Base-by-base conservation (phyloP, 2,797 vertebrate species). In the Todus mexicanus region DNA sequence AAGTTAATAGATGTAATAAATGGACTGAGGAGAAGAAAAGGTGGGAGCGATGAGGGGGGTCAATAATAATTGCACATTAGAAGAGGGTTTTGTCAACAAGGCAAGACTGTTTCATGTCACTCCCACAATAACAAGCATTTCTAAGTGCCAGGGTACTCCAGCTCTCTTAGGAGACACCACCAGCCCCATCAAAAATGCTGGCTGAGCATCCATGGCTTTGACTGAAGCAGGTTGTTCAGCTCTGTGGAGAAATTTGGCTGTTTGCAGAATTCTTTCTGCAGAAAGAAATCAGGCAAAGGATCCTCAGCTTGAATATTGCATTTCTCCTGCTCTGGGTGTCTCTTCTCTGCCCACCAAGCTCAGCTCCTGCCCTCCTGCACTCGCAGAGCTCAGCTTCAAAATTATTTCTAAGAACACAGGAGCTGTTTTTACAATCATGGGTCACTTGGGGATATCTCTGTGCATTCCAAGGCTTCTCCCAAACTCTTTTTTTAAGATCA, bases 301-400 rank as follows among this genome's bases (percentile, higher is more conserved):
- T 29, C 15, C 31, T 50, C 14, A 4, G 23, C 7, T 11, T 4
- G 18, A 6, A 17, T 1, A 4, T 4, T 38, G 14, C 8, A 4
- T 57, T 47, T 66, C 57, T n/a, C 35, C 11, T 25, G 17, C 7
- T 3, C 54, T 23, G 47, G 66, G 17, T 38, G 11, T 5, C 42
- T 9, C 37, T 15, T 64, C 69, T 43, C 38, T 12, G 54, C 50
- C 12, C 27, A 3, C 5, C 1, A 15, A 33, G 66, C 47, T 1
- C 19, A 8, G 50, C 18, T 17, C 6, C 16, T 26, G 14, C 53
- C 20, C 43, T 45, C 31, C 35, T 17, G 29, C 3, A 2, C 45
- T 54, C 7, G 11, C 29, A 57, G 33, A 69, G n/a, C 38, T 53
- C 48, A 9, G 15, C 18, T 77, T 47, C 35, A 8, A 18, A 65